Conservation (phyloP, 2,888 invertebrate genomes). For the Stomorhina lunata region DNA sequence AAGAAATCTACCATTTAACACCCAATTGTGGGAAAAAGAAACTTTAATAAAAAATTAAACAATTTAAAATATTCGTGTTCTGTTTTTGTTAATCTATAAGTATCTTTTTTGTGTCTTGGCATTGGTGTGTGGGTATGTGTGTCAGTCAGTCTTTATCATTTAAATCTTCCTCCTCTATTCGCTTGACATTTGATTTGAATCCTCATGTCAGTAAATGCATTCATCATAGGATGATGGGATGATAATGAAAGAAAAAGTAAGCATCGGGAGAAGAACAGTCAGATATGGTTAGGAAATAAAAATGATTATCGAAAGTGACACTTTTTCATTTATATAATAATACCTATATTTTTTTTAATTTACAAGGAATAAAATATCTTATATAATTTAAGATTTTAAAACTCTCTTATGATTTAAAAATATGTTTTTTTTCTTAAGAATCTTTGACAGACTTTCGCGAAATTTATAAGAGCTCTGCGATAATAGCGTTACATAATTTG, state of each 20-base stretch:
- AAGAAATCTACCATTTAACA: slow-evolving; percentile 16
- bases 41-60: background rate
- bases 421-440: background rate
- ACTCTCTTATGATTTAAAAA: background rate
- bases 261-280: background rate
- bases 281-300: background rate
- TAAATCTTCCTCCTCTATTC: slow-evolving; percentile 41
- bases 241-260: slow-evolving; percentile 66
- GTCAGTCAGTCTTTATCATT: slow-evolving; percentile 30
- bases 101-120: background rate
- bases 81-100: background rate
- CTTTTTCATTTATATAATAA: slow-evolving; percentile 64
- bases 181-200: slow-evolving; percentile 56
- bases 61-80: slow-evolving; percentile 14
- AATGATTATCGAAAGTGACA: slow-evolving; percentile 71
- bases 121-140: no score
- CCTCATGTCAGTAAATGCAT: slow-evolving; percentile 63
- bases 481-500: no score
- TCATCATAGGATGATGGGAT: slow-evolving; percentile 33
- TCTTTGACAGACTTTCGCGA: no score
- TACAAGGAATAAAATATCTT: background rate
- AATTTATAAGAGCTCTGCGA: no score
- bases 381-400: no score
- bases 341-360: slow-evolving; percentile 4
- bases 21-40: slow-evolving; percentile 42